Percentiles rank a stretch among this genome's conserved stretches.
Evolutionary conservation across 1,140 invertebrate genomes (phyloP).

Genomic region (Procambarus virginalis): DNA sequence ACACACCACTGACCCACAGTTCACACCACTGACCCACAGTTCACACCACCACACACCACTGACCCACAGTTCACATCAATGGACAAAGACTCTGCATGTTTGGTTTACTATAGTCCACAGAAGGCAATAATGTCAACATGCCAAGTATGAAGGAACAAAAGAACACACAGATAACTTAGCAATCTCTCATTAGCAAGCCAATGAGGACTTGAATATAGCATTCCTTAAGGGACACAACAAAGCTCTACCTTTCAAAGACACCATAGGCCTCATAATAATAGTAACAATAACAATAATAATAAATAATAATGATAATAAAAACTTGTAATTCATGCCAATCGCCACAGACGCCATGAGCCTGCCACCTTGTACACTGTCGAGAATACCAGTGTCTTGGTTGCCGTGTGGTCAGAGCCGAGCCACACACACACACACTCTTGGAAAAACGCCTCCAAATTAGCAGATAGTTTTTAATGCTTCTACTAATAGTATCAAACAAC

Average conservation of each 20-base stretch:
- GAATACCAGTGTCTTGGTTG: background rate
- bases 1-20: too few species aligned
- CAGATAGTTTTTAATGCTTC: background rate
- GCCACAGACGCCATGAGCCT: background rate
- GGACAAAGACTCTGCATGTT: too few species aligned
- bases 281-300: conserved; percentile 1
- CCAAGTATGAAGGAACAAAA: background rate
- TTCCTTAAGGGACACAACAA: background rate
- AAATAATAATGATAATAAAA: too few species aligned
- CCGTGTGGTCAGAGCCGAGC: too few species aligned
- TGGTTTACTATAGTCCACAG: background rate
- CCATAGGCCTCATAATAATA: background rate
- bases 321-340: background rate
- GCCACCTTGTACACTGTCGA: background rate
- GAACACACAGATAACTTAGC: background rate
- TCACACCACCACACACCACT: too few species aligned
- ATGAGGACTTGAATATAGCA: background rate
- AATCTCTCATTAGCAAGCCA: background rate
- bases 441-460: too few species aligned
- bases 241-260: background rate
- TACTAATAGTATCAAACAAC: background rate
- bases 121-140: background rate
- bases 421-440: too few species aligned
- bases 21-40: too few species aligned
- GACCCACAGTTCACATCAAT: too few species aligned